Evolutionary conservation across 2,888 invertebrate genomes (phyloP), one percentile per base, ranked within the genome.

Genomic region (Gari tellinella): DNA sequence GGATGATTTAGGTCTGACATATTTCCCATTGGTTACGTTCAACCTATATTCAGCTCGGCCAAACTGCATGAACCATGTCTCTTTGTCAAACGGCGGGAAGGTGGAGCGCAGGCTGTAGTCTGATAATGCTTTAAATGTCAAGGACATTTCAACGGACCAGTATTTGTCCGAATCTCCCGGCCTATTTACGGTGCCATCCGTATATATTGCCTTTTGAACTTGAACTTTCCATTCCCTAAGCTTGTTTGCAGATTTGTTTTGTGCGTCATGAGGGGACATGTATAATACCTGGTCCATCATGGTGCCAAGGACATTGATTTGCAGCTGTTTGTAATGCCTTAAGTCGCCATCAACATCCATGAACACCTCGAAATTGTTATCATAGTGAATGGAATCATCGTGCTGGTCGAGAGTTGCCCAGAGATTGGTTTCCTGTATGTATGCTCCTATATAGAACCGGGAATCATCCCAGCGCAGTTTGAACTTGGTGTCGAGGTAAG

Each of bases 111-210:
- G 15, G 21, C 62, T 62, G 1, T 31, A 51, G n/a, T 19, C 48
- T 1, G 61, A 21, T 10, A 86, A 72, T 8, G 72, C 68, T 41
- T 58, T 66, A 53, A 86, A 83, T 10, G 85, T 76, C n/a, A 86
- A 63, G 7, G 84, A 73, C 72, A 86, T 82, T 61, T 86, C 86
- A 8, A 85, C 75, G 1, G 80, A 78, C 86, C 86, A 86, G 52
- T 64, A 83, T 40, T 52, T 64, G 76, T 80, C 78, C 37, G 43
- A 48, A 10, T 62, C 72, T 14, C 62, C 66, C 1, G 82, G 76
- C 19, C 69, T 65, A 51, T 84, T 85, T 8, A 84, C 58, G 1
- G 72, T 69, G 1, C 83, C 83, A 21, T 81, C 81, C 8, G 68
- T 60, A 46, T 75, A 69, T 4, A 84, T 77, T 2, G 53, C 80